Base-by-base conservation (phyloP, 1,140 invertebrate species). In the Conopomorpha cramerella region DNA sequence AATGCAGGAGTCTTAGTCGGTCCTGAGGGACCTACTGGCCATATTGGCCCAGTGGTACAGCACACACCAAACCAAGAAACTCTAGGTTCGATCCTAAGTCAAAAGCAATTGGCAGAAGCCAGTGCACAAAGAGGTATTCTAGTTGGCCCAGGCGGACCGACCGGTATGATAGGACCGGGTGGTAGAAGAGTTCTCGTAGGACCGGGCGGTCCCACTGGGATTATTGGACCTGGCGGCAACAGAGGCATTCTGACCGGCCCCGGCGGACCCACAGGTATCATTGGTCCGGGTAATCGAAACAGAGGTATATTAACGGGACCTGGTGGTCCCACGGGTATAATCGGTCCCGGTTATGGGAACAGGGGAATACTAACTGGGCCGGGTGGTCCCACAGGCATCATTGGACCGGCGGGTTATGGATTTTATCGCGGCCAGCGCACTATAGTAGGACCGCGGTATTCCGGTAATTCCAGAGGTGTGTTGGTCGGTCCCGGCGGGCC, bases 401-500 rank as follows among this genome's bases (percentile, higher is more conserved):
- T 41, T 14, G 36, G 41, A 14, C 55, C 51, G 0, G 44, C 38
- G 10, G n/a, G n/a, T n/a, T n/a, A n/a, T n/a, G n/a, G n/a, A n/a
- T n/a, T 43, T 4, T 18, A 36, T 34, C 40, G 49, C 53, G 29
- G n/a, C 45, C 48, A 77, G 12, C 32, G 17, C 13, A 36, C 12
- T 18, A 36, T 85, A 1, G 79, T 82, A 0, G 83, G 83, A 2
- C 83, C 83, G 2, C 73, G 77, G 2, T 81, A 80, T 16, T 80
- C 81, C 4, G 82, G 77, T 0, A 80, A 80, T 2, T 56, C 71
- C 78, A 11, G 16, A 42, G 72, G 78, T 1, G 49, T 83, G 11
- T 49, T 84, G 0, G 76, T 81, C 2, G 82, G 81, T 7, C 81
- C 82, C 1, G 74, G 67, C 0, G 79, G 78, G 16, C 78, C 79